Evolutionary conservation across 1,140 invertebrate genomes (phyloP).

Genomic region (Ectropis grisescens): DNA sequence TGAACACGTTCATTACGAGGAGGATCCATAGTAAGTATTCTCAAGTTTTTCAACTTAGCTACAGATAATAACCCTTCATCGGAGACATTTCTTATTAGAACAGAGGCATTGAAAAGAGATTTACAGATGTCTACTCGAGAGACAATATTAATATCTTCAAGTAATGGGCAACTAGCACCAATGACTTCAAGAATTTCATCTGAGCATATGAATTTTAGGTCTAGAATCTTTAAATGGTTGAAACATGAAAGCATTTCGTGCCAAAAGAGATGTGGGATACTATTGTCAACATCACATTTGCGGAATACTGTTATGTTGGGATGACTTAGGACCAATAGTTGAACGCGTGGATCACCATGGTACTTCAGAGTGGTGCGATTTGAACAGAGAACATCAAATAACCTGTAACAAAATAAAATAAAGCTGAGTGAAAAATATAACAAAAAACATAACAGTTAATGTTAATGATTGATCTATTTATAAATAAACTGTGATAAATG

Average conservation of each 20-base stretch:
- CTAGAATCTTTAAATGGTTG: constrained; percentile 51
- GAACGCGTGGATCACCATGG: constrained; percentile 51
- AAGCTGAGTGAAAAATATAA: no score
- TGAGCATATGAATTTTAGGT: constrained; percentile 67
- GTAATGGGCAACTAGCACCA: constrained; percentile 47
- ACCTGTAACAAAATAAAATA: no score
- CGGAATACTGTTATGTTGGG: constrained; percentile 57
- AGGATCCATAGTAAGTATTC: constrained; percentile 57
- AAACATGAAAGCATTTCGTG: constrained; percentile 45
- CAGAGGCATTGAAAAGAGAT: constrained; percentile 63
- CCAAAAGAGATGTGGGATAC: constrained; percentile 59
- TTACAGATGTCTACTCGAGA: constrained; percentile 62
- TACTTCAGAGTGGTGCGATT: constrained; percentile 47
- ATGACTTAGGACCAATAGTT: constrained; percentile 51
- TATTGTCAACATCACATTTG: constrained; percentile 55
- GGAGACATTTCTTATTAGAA: constrained; percentile 59
- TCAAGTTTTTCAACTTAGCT: constrained; percentile 44
- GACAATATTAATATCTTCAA: constrained; percentile 69
- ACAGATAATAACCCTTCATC: constrained; percentile 49
- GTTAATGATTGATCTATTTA: not conserved
- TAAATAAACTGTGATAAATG: constrained; percentile 2
- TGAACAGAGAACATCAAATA: constrained; percentile 64
- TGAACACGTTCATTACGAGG: constrained; percentile 51
- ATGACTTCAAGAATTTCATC: constrained; percentile 70
- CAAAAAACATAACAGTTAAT: constrained; percentile 12